Conservation (phyloP, 2,888 invertebrate species). For the Galerucella calmariensis region DNA sequence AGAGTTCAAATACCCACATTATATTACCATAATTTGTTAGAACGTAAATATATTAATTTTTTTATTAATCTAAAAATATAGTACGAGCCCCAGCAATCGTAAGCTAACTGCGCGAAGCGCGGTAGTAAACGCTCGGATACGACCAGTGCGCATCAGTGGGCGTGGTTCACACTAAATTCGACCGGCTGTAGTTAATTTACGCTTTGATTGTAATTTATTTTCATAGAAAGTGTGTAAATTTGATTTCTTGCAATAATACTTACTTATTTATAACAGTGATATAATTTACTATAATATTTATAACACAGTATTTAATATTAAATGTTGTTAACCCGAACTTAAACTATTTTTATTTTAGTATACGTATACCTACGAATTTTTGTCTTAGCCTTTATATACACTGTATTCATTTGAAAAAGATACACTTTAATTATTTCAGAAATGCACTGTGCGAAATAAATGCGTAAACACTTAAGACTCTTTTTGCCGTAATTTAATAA, state of each 20-base stretch:
- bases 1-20: slow-evolving; percentile 19
- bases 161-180: too few relatives aligned
- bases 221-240: background rate
- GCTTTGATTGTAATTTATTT: slow-evolving; percentile 20
- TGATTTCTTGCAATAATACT: slow-evolving; percentile 16
- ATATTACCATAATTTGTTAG: slow-evolving; percentile 28
- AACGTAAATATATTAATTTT: slow-evolving; percentile 2
- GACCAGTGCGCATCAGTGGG: too few relatives aligned
- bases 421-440: too few relatives aligned
- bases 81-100: too few relatives aligned
- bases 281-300: slow-evolving; percentile 5
- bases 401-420: too few relatives aligned
- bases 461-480: too few relatives aligned
- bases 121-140: too few relatives aligned
- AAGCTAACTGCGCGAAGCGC: too few relatives aligned
- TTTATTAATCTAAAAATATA: background rate
- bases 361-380: background rate
- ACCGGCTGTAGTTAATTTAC: background rate
- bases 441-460: too few relatives aligned
- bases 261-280: slow-evolving; percentile 10
- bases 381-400: background rate
- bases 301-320: slow-evolving; percentile 8
- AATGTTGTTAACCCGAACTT: slow-evolving; percentile 6
- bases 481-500: too few relatives aligned
- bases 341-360: background rate